Evolutionary conservation across 2,113 vertebrate species (phyloP).

Genomic region (Cheirogaleus medius): DNA sequence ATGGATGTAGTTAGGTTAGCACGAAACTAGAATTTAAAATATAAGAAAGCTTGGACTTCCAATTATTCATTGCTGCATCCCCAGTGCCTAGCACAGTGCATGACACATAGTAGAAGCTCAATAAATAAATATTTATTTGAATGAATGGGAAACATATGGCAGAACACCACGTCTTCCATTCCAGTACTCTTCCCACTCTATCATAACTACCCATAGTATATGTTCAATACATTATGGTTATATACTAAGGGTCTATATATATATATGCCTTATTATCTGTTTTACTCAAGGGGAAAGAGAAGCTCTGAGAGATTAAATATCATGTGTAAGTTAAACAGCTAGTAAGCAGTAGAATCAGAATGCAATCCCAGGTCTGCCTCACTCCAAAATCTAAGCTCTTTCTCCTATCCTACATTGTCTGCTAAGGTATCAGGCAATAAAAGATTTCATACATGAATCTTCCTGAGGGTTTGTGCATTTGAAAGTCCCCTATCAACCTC

Average conservation of each 20-base stretch:
- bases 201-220: neutral
- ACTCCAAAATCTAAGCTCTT: neutral
- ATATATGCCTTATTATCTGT: neutral
- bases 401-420: neutral
- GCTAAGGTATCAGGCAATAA: neutral
- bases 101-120: neutral
- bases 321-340: neutral
- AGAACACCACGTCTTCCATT: neutral
- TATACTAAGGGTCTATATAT: neutral
- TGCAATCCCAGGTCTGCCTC: neutral
- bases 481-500: neutral
- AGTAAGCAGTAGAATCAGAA: neutral
- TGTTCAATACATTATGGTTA: neutral
- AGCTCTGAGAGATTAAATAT: neutral
- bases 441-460: neutral
- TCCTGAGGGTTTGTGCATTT: neutral
- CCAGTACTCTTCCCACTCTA: neutral
- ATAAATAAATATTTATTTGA: neutral
- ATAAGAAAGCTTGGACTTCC: neutral
- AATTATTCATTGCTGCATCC: neutral
- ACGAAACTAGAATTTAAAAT: conserved; percentile 10
- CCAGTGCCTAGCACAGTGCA: neutral
- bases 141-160: neutral
- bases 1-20: neutral
- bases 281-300: conserved; percentile 10